Evolutionary conservation across 2,888 invertebrate genomes (phyloP).

Genomic region (Dendrolimus pini): DNA sequence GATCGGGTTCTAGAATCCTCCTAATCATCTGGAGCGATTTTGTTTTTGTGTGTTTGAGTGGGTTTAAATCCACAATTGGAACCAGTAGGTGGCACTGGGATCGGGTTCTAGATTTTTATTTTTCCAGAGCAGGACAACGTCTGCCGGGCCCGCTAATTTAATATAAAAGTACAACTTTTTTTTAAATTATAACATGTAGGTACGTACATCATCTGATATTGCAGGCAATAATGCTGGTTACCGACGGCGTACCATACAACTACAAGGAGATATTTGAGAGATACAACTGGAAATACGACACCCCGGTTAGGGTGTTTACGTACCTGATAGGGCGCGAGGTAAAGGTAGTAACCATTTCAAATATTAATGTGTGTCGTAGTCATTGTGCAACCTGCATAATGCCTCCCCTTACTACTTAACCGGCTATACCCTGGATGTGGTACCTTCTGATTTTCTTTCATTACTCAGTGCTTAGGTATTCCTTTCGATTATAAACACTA

Average conservation of each 20-base stretch:
- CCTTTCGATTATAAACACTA: background rate
- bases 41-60: no score
- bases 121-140: no score
- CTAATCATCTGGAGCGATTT: no score
- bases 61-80: no score
- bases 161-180: no score
- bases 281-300: slow-evolving; percentile 89
- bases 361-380: slow-evolving; percentile 75
- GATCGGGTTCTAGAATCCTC: no score
- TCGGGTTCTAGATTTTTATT: no score
- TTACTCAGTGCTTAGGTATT: slow-evolving; percentile 1
- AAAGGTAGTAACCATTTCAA: slow-evolving; percentile 77
- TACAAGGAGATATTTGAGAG: slow-evolving; percentile 94
- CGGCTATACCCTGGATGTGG: slow-evolving; percentile 73
- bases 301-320: slow-evolving; percentile 96
- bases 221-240: slow-evolving; percentile 98
- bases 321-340: slow-evolving; percentile 96
- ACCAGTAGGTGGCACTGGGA: no score
- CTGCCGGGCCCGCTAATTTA: no score
- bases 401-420: slow-evolving; percentile 57
- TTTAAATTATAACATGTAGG: no score
- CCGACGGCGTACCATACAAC: slow-evolving; percentile 98
- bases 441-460: slow-evolving; percentile 25
- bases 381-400: slow-evolving; percentile 75
- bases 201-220: slow-evolving; percentile 3